These are phyloP conservation scores for Scomber colias DNA, from an alignment of 2,113 vertebrate genomes.

Conservation along the genomic window DNA sequence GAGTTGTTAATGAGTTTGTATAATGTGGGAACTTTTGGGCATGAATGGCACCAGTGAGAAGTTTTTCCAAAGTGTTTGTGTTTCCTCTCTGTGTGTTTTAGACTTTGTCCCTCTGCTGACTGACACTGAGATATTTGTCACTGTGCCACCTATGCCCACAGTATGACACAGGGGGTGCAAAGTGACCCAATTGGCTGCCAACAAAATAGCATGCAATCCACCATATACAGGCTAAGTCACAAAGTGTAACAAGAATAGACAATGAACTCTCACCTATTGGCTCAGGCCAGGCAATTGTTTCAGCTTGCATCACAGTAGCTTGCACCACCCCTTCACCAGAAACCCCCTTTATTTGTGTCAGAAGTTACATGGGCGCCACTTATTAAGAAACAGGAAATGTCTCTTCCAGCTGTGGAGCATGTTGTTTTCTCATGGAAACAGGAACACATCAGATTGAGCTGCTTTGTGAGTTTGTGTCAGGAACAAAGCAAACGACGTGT, in stretches of 20 bases:
- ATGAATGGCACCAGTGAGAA: background rate
- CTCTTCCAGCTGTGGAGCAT: slow-evolving; percentile 68
- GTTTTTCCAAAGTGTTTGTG: background rate
- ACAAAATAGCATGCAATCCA: slow-evolving; percentile 4
- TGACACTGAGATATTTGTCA: slow-evolving; percentile 33
- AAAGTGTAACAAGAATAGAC: slow-evolving; percentile 35
- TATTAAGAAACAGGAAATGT: slow-evolving; percentile 46
- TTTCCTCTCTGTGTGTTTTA: background rate
- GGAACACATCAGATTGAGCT: slow-evolving; percentile 20
- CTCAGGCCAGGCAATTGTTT: slow-evolving; percentile 42
- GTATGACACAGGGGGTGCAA: slow-evolving; percentile 26
- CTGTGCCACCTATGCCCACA: background rate
- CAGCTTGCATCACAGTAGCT: slow-evolving; percentile 36
- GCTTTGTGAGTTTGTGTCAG: background rate
- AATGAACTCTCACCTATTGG: slow-evolving; percentile 60
- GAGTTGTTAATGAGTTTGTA: background rate
- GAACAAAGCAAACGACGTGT: background rate
- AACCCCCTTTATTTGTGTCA: slow-evolving; percentile 44
- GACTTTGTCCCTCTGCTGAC: slow-evolving; percentile 34
- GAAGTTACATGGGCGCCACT: slow-evolving; percentile 40
- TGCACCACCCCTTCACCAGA: slow-evolving; percentile 1
- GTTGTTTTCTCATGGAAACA: slow-evolving; percentile 18
- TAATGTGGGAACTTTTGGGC: background rate
- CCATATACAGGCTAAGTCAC: slow-evolving; percentile 11
- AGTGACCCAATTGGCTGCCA: slow-evolving; percentile 28